Conservation (phyloP, 2,797 vertebrate genomes). For the Malurus leucopterus region DNA sequence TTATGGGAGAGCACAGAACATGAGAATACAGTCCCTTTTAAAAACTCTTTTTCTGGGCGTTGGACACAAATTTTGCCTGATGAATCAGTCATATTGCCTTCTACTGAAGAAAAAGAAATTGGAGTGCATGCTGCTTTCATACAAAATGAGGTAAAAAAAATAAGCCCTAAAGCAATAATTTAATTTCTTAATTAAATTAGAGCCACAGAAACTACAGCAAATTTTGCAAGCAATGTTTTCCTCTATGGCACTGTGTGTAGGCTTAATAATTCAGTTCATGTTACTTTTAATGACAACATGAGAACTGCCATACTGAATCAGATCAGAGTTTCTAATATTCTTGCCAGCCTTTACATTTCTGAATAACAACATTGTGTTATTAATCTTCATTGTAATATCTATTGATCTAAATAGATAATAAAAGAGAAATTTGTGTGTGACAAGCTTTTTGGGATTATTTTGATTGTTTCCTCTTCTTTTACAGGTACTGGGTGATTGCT, state of each 20-base stretch:
- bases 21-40: slow-evolving; percentile 52
- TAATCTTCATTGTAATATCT: neutral
- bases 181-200: neutral
- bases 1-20: slow-evolving; percentile 85
- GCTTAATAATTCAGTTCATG: fast-evolving
- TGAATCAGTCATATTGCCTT: slow-evolving; percentile 75
- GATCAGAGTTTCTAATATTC: neutral
- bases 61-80: slow-evolving; percentile 82
- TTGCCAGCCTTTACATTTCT: neutral
- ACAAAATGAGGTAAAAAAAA: slow-evolving; percentile 81
- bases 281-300: neutral
- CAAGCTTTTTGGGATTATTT: neutral
- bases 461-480: neutral
- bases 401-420: neutral
- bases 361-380: neutral
- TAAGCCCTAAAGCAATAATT: fast-evolving
- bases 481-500: slow-evolving; percentile 84
- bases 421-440: neutral
- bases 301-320: neutral
- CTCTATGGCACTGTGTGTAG: neutral
- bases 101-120: slow-evolving; percentile 84
- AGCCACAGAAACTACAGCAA: neutral
- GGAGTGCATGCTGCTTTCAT: slow-evolving; percentile 79
- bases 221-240: neutral
- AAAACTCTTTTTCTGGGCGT: slow-evolving; percentile 70